Base-by-base conservation (phyloP, 2,113 vertebrate genomes). In the Antechinus flavipes region DNA sequence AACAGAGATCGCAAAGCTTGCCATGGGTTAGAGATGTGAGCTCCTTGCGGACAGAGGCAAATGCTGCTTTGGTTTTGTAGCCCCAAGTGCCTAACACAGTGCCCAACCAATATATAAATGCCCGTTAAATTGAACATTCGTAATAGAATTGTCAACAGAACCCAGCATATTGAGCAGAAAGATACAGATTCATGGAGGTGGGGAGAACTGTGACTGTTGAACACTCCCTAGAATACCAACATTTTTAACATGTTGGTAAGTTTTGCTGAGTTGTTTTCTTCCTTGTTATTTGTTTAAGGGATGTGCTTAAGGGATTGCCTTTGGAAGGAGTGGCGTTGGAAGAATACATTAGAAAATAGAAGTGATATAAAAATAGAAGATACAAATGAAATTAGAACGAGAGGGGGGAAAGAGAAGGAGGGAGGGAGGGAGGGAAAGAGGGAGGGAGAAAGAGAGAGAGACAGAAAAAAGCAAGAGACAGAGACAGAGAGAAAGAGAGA, bases 161-260 rank as follows among this genome's bases (percentile, higher is more conserved):
- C 91, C 89, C 94, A 97, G 97, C 96, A 95, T 96, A 94, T 56
- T 54, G 96, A 95, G 95, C 84, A 97, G 94, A 98, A 98, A 19
- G 16, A 42, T n/a, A 42, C 68, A 42, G 68, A 84, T 23, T 42
- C 68, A 42, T 84, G 68, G 68, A 84, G 68, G 68, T 22, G 19
- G 68, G 68, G 19, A 84, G 5, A 22, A 42, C n/a, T 19, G 7
- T 42, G 14, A 19, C 68, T 84, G n/a, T 42, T 7, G 68, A 84
- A n/a, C n/a, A 8, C 68, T 42, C 35, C 19, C n/a, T 23, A 7
- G 7, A 42, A 42, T 42, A 14, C 22, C n/a, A 84, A 52, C 50
- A 52, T 55, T 24, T 55, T 23, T 55, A 22, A 58, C 25, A 8
- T 12, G 9, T 76, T 10, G 27, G 16, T 84, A 23, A 42, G 68